Conservation (phyloP, 2,888 invertebrate species). For the Acleris laterana region DNA sequence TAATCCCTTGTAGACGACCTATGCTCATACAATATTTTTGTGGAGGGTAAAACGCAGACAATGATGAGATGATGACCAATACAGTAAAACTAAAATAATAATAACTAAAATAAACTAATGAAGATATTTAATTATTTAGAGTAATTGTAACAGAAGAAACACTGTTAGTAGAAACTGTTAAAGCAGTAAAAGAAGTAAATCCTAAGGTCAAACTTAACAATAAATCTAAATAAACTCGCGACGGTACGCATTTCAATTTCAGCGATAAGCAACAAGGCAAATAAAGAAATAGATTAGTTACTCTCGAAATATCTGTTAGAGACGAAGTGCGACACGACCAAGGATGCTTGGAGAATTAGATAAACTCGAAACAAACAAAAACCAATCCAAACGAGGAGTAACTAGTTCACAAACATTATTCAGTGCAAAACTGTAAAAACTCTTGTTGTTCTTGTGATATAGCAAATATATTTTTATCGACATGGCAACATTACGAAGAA, state of each 20-base stretch:
- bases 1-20: no score
- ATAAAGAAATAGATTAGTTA: slow-evolving; percentile 39
- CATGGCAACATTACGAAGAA: neutral
- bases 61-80: no score
- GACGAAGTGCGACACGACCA: slow-evolving; percentile 28
- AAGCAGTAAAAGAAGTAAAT: slow-evolving; percentile 15
- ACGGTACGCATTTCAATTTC: slow-evolving; percentile 32
- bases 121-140: no score
- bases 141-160: neutral
- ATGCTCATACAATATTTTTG: no score
- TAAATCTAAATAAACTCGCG: slow-evolving; percentile 8
- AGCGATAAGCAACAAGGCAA: slow-evolving; percentile 36
- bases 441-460: no score
- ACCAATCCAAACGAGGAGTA: neutral
- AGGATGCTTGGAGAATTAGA: slow-evolving; percentile 13
- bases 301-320: slow-evolving; percentile 36
- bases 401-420: neutral
- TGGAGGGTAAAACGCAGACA: no score
- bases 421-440: no score
- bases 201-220: slow-evolving; percentile 22
- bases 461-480: neutral
- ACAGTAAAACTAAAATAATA: no score
- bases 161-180: slow-evolving; percentile 14
- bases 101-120: no score
- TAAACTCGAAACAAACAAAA: neutral